These are phyloP conservation scores for Mastomys natalensis DNA, from an alignment of 2,113 vertebrate genomes.

Conservation along the genomic window DNA sequence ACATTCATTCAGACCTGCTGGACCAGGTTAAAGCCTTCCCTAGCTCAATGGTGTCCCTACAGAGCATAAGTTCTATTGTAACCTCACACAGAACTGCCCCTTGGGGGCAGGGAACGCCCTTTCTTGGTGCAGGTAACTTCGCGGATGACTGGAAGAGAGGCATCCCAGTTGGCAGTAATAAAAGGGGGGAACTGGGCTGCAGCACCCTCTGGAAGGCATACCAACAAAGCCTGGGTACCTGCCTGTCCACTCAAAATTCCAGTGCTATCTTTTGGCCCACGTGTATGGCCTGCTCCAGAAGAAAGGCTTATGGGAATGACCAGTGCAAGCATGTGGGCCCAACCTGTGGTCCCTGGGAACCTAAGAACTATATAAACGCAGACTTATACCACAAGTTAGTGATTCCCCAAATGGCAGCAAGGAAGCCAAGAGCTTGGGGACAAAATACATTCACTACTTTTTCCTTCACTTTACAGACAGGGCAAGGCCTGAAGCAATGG, in stretches of 20 bases:
- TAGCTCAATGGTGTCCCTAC: not conserved
- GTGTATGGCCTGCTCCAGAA: fast-evolving
- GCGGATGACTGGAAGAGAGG: fast-evolving
- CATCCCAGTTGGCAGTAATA: fast-evolving
- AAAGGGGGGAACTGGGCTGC: fast-evolving
- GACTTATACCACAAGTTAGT: fast-evolving
- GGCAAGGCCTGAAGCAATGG: fast-evolving
- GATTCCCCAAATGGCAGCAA: not conserved
- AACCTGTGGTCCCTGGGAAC: fast-evolving
- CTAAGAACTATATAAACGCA: not conserved
- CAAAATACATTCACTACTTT: not conserved
- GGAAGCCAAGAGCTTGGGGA: fast-evolving
- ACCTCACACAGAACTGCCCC: not conserved
- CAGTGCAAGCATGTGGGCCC: fast-evolving
- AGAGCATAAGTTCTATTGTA: not conserved
- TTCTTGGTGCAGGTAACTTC: too few relatives aligned
- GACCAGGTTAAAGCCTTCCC: not conserved
- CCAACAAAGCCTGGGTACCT: fast-evolving
- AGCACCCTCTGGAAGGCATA: fast-evolving
- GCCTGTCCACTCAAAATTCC: not conserved
- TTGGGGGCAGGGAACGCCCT: too few relatives aligned
- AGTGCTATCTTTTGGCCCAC: not conserved
- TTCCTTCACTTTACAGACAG: fast-evolving
- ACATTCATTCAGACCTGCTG: not conserved
- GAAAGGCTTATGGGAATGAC: fast-evolving